These are phyloP conservation scores for Chironomus riparius DNA, from an alignment of 2,888 invertebrate species.

Conservation along the genomic window DNA sequence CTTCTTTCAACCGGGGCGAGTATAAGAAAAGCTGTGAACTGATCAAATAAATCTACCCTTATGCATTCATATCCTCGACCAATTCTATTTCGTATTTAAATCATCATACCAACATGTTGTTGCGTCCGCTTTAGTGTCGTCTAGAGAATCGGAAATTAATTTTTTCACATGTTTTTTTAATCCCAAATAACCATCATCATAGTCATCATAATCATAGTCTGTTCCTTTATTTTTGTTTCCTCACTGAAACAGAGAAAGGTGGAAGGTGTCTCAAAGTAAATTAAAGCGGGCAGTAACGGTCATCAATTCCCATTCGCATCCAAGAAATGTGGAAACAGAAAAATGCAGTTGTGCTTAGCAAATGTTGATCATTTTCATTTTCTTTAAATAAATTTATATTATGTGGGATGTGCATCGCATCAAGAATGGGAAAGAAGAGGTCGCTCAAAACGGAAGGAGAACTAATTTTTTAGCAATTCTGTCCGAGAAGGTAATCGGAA, in stretches of 20 bases:
- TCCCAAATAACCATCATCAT: constrained; percentile 8
- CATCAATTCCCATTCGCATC: neutral
- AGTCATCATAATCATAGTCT: neutral
- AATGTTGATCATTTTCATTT: neutral
- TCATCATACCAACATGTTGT: constrained; percentile 9
- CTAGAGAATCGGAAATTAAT: constrained; percentile 23
- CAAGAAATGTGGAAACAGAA: too few relatives aligned
- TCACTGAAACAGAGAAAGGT: neutral
- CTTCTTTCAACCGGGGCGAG: neutral
- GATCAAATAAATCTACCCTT: neutral
- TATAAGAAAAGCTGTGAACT: neutral
- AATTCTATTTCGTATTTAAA: neutral
- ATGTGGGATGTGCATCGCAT: neutral
- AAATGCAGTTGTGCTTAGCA: neutral
- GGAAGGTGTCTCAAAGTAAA: constrained; percentile 15
- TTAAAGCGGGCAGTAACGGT: constrained; percentile 25
- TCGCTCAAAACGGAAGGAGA: neutral
- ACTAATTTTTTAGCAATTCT: constrained; percentile 16
- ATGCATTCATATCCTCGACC: neutral
- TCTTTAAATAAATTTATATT: neutral
- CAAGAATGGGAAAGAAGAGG: neutral
- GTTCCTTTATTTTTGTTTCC: too few relatives aligned
- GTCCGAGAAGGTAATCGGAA: neutral
- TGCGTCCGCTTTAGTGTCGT: neutral
- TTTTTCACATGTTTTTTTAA: constrained; percentile 14